Conservation (phyloP, 2,113 vertebrate genomes). For the Esox niger region DNA sequence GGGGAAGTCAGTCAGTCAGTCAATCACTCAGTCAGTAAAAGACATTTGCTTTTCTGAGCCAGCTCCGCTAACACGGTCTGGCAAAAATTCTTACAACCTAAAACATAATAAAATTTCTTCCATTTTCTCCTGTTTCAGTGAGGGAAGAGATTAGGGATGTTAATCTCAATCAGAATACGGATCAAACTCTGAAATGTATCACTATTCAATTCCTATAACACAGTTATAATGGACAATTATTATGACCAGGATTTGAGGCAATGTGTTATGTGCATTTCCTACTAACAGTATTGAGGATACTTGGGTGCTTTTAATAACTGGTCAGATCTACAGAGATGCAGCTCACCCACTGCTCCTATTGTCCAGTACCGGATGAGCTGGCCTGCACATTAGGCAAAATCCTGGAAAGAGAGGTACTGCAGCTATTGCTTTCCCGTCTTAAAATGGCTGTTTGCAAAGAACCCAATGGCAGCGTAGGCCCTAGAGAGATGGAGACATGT, state of each 20-base stretch:
- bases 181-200: too few species aligned
- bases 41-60: too few species aligned
- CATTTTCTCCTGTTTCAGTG: background rate
- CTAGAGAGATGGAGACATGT: slow-evolving; percentile 50
- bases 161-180: background rate
- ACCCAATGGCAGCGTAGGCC: slow-evolving; percentile 90
- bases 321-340: background rate
- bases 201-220: too few species aligned
- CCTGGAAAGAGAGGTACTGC: slow-evolving; percentile 87
- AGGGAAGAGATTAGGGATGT: background rate
- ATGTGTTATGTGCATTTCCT: too few species aligned
- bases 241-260: too few species aligned
- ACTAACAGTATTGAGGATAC: too few species aligned
- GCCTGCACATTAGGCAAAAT: slow-evolving; percentile 88
- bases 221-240: background rate
- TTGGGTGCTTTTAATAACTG: background rate
- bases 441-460: slow-evolving; percentile 91
- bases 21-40: too few species aligned
- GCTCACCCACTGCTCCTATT: slow-evolving; percentile 71
- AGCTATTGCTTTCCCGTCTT: slow-evolving; percentile 91
- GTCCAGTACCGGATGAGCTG: slow-evolving; percentile 92
- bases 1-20: too few species aligned
- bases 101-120: background rate
- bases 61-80: too few species aligned
- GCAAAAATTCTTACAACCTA: background rate